Evolutionary conservation across 2,113 vertebrate species (phyloP), one percentile per base, ranked within the genome.

Genomic region (Elachura formosa): DNA sequence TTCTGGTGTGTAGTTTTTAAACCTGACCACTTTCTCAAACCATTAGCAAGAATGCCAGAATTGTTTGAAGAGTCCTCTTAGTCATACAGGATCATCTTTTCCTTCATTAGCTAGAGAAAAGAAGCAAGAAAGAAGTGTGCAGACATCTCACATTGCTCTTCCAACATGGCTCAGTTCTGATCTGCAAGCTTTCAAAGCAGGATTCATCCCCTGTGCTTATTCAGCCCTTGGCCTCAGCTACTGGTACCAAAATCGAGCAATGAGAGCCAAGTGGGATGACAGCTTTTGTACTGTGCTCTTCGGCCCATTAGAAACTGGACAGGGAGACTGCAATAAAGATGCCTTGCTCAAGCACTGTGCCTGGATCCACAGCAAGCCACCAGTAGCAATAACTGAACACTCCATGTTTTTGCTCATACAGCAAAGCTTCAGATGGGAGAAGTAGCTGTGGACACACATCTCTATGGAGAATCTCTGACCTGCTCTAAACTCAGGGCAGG

Each of bases 231-330:
- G 55, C 74, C 91, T 91, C 78, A 84, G 74, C 62, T 77, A 14
- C n/a, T 43, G 34, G 36, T 93, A 89, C 93, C 94, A 95, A 63
- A 84, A 87, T 43, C 9, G 21, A 69, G 63, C 6, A 2, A 34
- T 17, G 73, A 63, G 28, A 86, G 93, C 87, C 94, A 95, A 97
- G 83, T 41, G 72, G 76, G 82, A 91, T 90, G 94, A 59, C 52
- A 93, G 82, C n/a, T 93, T 91, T 84, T 93, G 75, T 84, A 75
- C 75, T 67, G 69, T 86, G 72, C 87, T 90, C 82, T 84, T 94
- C 93, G 93, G 91, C 84, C 93, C 72, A 80, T 79, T 49, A 68
- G 90, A 93, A 93, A 59, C 82, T 86, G 82, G 85, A 93, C 83
- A 55, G 68, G 41, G 82, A 77, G 36, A 52, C 48, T 78, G 87